Evolutionary conservation across 1,140 invertebrate species (phyloP).

Genomic region (Eciton burchellii): DNA sequence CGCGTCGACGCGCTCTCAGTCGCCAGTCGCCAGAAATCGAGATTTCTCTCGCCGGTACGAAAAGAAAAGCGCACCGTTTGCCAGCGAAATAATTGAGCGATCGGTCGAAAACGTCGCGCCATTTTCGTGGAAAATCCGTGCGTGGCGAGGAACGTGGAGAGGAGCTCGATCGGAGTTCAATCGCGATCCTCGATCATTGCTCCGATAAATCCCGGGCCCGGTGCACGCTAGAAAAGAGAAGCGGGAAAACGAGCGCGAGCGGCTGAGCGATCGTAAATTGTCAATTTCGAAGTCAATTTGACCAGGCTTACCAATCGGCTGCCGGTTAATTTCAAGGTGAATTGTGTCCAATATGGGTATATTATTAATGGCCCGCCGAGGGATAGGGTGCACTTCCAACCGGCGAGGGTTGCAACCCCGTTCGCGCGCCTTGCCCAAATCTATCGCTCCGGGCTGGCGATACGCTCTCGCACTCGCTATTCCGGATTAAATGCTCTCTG

Average conservation of each 20-base stretch:
- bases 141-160: too few relatives aligned
- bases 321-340: conserved; percentile 86
- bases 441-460: conserved; percentile 80
- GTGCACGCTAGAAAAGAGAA: conserved; percentile 20
- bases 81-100: neutral
- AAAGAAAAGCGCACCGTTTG: conserved; percentile 7
- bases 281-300: conserved; percentile 86
- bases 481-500: conserved; percentile 82
- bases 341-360: conserved; percentile 87
- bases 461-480: conserved; percentile 74
- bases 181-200: neutral
- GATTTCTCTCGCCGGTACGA: neutral
- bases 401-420: conserved; percentile 81
- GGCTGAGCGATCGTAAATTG: conserved; percentile 83
- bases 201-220: conserved; percentile 10
- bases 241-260: conserved; percentile 55
- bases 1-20: neutral
- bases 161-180: too few relatives aligned
- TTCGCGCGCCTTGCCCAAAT: conserved; percentile 84
- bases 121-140: too few relatives aligned
- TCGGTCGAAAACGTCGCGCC: neutral
- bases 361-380: conserved; percentile 85
- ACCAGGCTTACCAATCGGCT: conserved; percentile 85
- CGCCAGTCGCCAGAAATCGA: neutral
- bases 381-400: conserved; percentile 78